Conservation (phyloP, 2,797 vertebrate species). For the Muscicapa comitata region DNA sequence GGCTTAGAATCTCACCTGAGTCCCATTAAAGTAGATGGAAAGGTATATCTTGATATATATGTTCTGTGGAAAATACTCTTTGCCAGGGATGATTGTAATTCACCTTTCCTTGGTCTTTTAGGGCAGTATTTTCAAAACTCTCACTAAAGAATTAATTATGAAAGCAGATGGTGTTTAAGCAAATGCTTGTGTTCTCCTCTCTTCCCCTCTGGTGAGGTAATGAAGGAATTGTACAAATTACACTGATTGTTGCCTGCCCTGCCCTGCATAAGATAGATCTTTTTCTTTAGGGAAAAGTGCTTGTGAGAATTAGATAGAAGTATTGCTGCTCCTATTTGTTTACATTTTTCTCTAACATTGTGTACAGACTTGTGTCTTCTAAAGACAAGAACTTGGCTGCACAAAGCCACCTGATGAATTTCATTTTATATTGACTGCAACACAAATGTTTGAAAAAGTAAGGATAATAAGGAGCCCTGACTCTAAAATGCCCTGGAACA, state of each 20-base stretch:
- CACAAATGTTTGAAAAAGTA: background rate
- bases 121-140: background rate
- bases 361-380: background rate
- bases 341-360: background rate
- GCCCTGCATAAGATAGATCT: background rate
- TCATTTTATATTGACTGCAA: background rate
- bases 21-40: background rate
- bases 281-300: background rate
- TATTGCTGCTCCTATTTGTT: background rate
- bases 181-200: background rate
- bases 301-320: background rate
- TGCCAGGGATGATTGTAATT: background rate
- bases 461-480: background rate
- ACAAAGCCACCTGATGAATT: background rate
- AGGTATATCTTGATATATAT: background rate
- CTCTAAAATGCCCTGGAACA: background rate
- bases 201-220: background rate
- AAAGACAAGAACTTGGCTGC: background rate
- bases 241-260: background rate
- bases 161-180: background rate
- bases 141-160: background rate
- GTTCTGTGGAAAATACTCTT: background rate
- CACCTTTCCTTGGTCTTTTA: background rate
- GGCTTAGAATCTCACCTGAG: background rate
- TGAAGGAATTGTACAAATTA: background rate